These are phyloP conservation scores for Phoronis australis DNA, from an alignment of 2,888 invertebrate species.

Conservation along the genomic window DNA sequence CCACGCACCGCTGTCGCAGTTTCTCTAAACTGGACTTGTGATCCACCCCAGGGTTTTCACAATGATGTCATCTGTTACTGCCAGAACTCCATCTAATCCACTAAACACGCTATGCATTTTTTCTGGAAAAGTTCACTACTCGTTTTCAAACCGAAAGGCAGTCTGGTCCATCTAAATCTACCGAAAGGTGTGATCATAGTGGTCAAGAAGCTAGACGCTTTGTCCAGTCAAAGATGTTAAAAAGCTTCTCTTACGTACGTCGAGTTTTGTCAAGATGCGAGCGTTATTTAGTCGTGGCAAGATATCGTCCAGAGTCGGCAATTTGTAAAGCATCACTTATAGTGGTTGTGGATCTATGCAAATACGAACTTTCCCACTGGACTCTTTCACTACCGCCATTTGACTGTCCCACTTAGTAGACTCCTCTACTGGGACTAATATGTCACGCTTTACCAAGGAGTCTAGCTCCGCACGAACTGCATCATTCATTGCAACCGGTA, in stretches of 20 bases:
- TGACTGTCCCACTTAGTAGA: background rate
- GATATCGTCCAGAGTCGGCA: conserved; percentile 18
- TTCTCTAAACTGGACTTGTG: too few relatives aligned
- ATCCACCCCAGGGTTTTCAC: too few relatives aligned
- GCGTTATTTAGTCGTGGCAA: conserved; percentile 16
- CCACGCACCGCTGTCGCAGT: too few relatives aligned
- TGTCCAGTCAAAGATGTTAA: conserved; percentile 16
- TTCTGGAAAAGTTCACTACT: conserved; percentile 18
- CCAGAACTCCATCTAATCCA: too few relatives aligned
- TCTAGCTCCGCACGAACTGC: too few relatives aligned
- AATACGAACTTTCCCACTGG: conserved; percentile 1
- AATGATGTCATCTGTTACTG: too few relatives aligned
- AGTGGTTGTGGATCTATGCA: conserved; percentile 10
- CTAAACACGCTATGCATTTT: conserved; percentile 12
- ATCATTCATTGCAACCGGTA: too few relatives aligned
- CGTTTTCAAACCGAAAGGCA: too few relatives aligned
- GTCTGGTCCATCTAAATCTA: conserved; percentile 15
- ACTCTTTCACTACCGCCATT: conserved; percentile 4
- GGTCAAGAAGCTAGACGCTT: conserved; percentile 16
- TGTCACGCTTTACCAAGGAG: background rate
- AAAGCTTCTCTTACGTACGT: conserved; percentile 20
- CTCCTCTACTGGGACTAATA: background rate
- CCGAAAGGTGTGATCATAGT: conserved; percentile 25
- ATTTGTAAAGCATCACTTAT: conserved; percentile 3
- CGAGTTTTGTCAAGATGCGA: conserved; percentile 20